phyloP scores from a whole-genome alignment of 1,140 invertebrate species.

The Phocides pigmalion region DNA sequence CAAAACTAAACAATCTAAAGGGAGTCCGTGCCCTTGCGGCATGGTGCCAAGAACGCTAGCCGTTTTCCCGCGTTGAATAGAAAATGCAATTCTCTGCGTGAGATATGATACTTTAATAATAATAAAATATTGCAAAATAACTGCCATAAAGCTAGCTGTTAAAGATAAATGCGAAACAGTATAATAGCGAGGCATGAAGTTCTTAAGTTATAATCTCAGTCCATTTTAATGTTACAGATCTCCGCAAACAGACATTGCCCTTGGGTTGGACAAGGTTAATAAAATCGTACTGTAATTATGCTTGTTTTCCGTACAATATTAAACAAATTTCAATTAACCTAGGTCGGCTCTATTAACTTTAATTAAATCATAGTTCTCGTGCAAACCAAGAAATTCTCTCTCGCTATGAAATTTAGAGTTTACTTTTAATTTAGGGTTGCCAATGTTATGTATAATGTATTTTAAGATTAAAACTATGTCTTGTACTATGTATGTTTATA shows the following conservation, averaged over 20 bases:
- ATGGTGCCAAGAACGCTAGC: too few relatives aligned
- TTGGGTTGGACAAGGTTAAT: conserved; percentile 56
- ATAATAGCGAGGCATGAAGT: not conserved
- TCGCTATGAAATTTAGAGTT: conserved; percentile 32
- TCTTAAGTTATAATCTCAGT: conserved; percentile 1
- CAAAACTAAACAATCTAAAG: too few relatives aligned
- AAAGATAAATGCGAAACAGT: not conserved
- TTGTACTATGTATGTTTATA: too few relatives aligned
- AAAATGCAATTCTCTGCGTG: too few relatives aligned
- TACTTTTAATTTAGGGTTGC: conserved; percentile 44
- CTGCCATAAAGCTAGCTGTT: too few relatives aligned
- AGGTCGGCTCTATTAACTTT: conserved; percentile 64
- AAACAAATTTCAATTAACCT: conserved; percentile 75
- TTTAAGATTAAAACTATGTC: too few relatives aligned
- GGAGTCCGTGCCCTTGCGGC: too few relatives aligned
- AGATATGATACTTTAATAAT: not conserved
- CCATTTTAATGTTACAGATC: conserved; percentile 31
- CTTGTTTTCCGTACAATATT: conserved; percentile 52
- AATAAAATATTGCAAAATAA: too few relatives aligned
- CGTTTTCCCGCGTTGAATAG: too few relatives aligned
- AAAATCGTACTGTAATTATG: conserved; percentile 56
- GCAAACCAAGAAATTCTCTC: conserved; percentile 52
- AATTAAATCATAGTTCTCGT: conserved; percentile 73
- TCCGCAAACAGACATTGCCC: conserved; percentile 32
- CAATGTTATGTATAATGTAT: conserved; percentile 1